phyloP scores from a whole-genome alignment of 2,113 vertebrate species.

The Cnemophilus loriae region DNA sequence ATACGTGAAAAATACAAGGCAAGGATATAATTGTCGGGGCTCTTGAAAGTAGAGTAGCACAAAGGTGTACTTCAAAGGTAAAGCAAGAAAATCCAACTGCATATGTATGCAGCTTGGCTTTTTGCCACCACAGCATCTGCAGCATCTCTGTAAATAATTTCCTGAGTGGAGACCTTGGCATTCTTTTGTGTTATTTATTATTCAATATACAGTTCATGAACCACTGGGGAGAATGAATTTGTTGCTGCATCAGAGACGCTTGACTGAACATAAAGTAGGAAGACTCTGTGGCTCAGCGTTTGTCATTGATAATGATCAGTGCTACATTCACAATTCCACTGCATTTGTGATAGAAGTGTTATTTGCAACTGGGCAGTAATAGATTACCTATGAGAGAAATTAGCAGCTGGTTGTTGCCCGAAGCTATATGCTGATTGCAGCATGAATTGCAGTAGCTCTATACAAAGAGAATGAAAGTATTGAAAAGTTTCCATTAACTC shows the following conservation, averaged over 20 bases:
- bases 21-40: not conserved
- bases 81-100: not conserved
- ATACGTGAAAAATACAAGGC: not conserved
- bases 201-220: not conserved
- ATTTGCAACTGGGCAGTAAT: not conserved
- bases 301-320: not conserved
- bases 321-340: not conserved
- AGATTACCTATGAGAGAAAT: not conserved
- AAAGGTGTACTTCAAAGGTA: not conserved
- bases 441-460: not conserved
- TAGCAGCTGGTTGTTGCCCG: not conserved
- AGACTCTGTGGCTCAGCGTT: not conserved
- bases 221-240: not conserved
- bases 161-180: not conserved
- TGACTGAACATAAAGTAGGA: not conserved
- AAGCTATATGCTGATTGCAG: not conserved
- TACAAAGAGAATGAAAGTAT: not conserved
- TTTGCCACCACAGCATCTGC: not conserved
- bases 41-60: not conserved
- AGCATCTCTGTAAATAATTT: slow-evolving; percentile 7
- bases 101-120: not conserved
- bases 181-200: slow-evolving; percentile 8
- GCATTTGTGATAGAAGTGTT: not conserved
- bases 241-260: not conserved
- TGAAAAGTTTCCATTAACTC: not conserved